Base-by-base conservation (phyloP, 2,113 vertebrate genomes). In the Geococcyx californianus region DNA sequence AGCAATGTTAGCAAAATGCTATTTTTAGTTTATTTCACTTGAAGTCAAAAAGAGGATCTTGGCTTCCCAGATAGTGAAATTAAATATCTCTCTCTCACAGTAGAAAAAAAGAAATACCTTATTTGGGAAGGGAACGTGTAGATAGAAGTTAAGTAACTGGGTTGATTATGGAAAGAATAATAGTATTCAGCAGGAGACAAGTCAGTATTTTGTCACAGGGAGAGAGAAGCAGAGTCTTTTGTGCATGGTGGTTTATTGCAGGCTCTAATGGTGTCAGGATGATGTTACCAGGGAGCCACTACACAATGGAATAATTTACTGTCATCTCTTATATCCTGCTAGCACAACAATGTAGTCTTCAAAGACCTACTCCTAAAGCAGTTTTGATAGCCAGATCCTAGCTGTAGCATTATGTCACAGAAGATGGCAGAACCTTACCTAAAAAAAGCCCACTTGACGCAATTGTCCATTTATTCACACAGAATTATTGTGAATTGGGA, bases 261-360 rank as follows among this genome's bases (percentile, higher is more conserved):
- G 76, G 60, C 73, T 88, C 36, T 93, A 90, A 94, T 64, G 59
- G 79, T 76, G 90, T 76, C 56, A 56, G 88, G 31, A 86, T 91
- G 67, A 80, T 11, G 29, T 92, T 95, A 92, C 75, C 40, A 92
- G 68, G 79, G 94, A 95, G 52, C 56, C 40, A 64, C 33, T 47
- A 81, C 47, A 92, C 88, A 92, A 86, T 60, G 56, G 88, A 93
- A 96, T 87, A 67, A 96, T 94, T 96, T 90, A 91, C 93, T 95
- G 36, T 89, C 91, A 89, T 84, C 80, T 94, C 73, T 94, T 58
- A 54, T 21, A 84, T 85, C 84, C 84, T 79, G 58, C 77, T 76
- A 79, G 40, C 68, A 78, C 49, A 87, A 38, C 73, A 88, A 47
- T 38, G 25, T 9, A 20, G 16, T 60, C 64, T 86, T 60, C 40